Base-by-base conservation (phyloP, 2,113 vertebrate species). In the Nipponia nippon region DNA sequence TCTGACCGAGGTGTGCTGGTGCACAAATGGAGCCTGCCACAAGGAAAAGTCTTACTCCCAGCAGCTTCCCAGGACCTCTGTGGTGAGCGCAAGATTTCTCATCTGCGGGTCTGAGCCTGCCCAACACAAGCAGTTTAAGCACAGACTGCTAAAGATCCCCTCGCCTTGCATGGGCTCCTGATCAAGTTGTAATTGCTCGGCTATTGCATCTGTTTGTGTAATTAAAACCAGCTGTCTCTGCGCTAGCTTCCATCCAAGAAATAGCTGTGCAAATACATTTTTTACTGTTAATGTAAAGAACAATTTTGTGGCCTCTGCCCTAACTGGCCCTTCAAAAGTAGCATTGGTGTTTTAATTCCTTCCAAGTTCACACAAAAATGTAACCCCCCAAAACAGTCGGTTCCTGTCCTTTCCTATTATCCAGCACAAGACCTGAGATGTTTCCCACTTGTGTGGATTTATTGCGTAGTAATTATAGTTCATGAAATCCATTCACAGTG, bases 231-330 rank as follows among this genome's bases (percentile, higher is more conserved):
- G 91, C 94, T 95, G 91, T 72, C 56, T 29, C 81, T 88, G 46
- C 66, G 20, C 3, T 13, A 89, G 91, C 26, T 83, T 53, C 40
- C 75, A 91, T 80, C 91, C 84, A 88, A 88, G 81, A 96, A 93
- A 95, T 50, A 93, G 66, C 93, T 93, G 84, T 2, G 22, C 75
- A 97, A 93, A 95, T 95, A 77, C 82, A 90, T 88, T 95, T 95
- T 96, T 91, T 87, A 86, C 55, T 83, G 87, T 83, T 97, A 94
- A 96, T 94, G 82, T 96, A 97, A 97, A 96, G 93, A 91, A 21
- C 7, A 38, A 27, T 80, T 91, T 56, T 50, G 75, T 80, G 78
- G 47, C 91, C 67, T 69, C 50, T 97, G 93, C 82, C 79, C 59
- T 70, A 90, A 88, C 46, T 88, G 87, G 87, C 84, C 67, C 42